Evolutionary conservation across 2,113 vertebrate genomes (phyloP), one percentile per base, ranked within the genome.

Genomic region (Leuciscus idus): DNA sequence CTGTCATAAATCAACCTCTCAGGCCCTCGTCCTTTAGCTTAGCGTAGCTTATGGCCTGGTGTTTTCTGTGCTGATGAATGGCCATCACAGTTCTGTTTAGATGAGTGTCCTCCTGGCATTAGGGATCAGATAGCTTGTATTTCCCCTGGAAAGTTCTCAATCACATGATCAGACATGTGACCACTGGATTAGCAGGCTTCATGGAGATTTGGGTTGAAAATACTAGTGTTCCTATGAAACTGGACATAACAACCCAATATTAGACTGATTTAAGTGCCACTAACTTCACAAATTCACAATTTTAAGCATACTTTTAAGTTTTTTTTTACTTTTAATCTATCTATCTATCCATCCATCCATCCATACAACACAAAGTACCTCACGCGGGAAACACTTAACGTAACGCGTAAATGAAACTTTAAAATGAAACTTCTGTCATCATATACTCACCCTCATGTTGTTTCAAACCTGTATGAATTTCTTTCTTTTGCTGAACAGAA

Each of bases 1-100:
- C 81, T 83, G 64, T 70, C 64, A 83, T 70, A 70, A 83, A 83
- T 83, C 81, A 83, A 70, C 62, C 81, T 70, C 81, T 83, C 64
- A 52, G 43, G 26, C 46, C 81, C 43, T 81, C 79, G 48, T 81
- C 79, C n/a, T 81, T 48, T 66, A 81, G 61, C 15, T 81, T 66
- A 48, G 36, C n/a, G 9, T 48, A 48, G 59, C 39, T 81, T 81
- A 81, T 64, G 79, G 43, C 39, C n/a, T 17, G 17, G 13, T 2
- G 59, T 21, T 48, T 81, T 81, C n/a, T 48, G 79, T 28, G 39
- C 39, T 28, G 79, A 81, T 81, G 43, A 81, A 48, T 48, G 39
- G n/a, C 59, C 79, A 19, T 66, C 33, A 80, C 21, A 26, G 55
- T 12, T 15, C 21, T 64, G 15, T 81, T 66, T 66, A 64, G 59